These are phyloP conservation scores for Tribolium castaneum DNA, from an alignment of 1,140 invertebrate genomes.

Conservation along the genomic window DNA sequence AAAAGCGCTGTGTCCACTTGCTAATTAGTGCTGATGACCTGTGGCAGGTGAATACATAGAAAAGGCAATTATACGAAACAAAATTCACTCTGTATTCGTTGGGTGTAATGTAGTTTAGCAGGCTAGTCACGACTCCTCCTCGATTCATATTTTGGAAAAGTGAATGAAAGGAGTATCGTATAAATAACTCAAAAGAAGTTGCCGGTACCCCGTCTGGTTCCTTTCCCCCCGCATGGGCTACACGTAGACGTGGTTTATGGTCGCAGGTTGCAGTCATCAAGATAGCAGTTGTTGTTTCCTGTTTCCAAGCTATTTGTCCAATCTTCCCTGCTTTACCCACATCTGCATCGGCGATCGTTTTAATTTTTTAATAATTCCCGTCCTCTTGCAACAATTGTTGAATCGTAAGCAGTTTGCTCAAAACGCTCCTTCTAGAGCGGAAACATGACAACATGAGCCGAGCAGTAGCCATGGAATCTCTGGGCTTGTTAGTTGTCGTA, in stretches of 20 bases:
- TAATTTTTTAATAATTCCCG: not conserved
- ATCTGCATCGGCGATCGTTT: not conserved
- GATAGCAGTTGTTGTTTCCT: conserved; percentile 56
- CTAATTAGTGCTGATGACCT: not conserved
- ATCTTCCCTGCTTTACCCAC: conserved; percentile 19
- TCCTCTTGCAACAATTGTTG: not conserved
- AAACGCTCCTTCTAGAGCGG: not conserved
- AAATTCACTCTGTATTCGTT: conserved; percentile 31
- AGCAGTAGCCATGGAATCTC: conserved; percentile 43
- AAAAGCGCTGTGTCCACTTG: not conserved
- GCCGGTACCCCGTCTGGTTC: conserved; percentile 8
- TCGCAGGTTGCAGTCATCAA: conserved; percentile 51
- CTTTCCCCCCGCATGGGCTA: conserved; percentile 1
- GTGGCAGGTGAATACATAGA: not conserved
- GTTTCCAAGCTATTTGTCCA: conserved; percentile 48
- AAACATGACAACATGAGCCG: conserved; percentile 17
- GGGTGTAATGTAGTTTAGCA: conserved; percentile 37
- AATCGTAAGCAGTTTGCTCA: not conserved
- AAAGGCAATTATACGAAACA: not conserved
- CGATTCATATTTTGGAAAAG: conserved; percentile 57
- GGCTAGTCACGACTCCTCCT: conserved; percentile 48
- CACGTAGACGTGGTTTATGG: conserved; percentile 53
- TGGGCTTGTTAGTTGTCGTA: conserved; percentile 46
- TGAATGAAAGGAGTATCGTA: conserved; percentile 55
- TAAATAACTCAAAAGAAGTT: conserved; percentile 51